Evolutionary conservation across 2,888 invertebrate species (phyloP).

Genomic region (Autographa gamma): DNA sequence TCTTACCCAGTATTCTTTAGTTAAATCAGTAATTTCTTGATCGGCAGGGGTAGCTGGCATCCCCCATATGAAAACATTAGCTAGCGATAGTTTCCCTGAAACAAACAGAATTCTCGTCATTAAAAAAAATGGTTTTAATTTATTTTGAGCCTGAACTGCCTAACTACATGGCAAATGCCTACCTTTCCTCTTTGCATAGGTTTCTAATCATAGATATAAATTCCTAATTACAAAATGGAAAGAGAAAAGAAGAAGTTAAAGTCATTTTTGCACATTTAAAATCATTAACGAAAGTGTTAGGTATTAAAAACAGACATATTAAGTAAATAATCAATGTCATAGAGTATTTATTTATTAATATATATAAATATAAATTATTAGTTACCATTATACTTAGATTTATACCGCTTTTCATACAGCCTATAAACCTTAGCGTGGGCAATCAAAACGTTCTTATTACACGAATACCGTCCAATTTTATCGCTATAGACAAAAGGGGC

Average conservation of each 20-base stretch:
- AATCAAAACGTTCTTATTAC: constrained; percentile 89
- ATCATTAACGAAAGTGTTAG: no score
- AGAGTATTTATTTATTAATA: no score
- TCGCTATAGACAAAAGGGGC: constrained; percentile 46
- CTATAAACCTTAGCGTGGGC: constrained; percentile 90
- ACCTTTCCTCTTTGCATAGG: no score
- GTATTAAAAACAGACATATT: no score
- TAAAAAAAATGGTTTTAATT: not conserved
- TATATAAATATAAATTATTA: no score
- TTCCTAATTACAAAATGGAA: no score
- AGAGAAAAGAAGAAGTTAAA: no score
- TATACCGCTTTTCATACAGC: constrained; percentile 86
- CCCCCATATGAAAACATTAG: constrained; percentile 77
- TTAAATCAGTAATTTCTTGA: constrained; percentile 84
- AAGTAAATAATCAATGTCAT: no score
- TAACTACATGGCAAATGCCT: no score
- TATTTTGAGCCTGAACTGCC: no score
- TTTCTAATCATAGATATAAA: no score
- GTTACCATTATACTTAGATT: constrained; percentile 81
- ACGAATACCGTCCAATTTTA: constrained; percentile 44
- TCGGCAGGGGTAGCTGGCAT: constrained; percentile 83
- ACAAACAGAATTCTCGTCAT: not conserved
- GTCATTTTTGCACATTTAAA: no score
- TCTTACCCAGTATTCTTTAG: constrained; percentile 77
- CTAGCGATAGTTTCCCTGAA: constrained; percentile 68